Evolutionary conservation across 2,797 vertebrate species (phyloP).

Genomic region (Dipus sagitta): DNA sequence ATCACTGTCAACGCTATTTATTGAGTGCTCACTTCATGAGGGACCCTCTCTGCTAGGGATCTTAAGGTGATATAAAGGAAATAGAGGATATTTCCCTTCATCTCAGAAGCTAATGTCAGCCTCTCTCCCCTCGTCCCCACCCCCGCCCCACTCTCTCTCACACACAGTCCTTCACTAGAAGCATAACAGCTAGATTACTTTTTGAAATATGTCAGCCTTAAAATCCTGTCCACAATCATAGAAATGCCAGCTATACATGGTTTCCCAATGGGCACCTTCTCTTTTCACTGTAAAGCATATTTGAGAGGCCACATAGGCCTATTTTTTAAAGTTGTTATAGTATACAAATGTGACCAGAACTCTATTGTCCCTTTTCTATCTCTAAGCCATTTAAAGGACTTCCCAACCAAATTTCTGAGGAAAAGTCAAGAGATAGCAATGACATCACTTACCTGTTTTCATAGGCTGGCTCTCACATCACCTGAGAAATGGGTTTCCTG

Average conservation of each 20-base stretch:
- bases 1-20: slow-evolving; percentile 73
- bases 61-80: slow-evolving; percentile 62
- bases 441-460: background rate
- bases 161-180: background rate
- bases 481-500: background rate
- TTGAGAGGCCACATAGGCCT: background rate
- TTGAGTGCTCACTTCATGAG: slow-evolving; percentile 40
- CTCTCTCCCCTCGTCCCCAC: background rate
- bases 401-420: background rate
- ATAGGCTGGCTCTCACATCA: background rate
- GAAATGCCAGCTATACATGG: background rate
- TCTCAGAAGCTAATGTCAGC: slow-evolving; percentile 56
- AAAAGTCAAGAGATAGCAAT: background rate
- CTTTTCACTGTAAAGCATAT: background rate
- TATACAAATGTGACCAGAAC: background rate
- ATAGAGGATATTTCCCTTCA: slow-evolving; percentile 44
- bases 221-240: slow-evolving; percentile 19
- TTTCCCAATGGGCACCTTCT: background rate
- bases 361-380: background rate
- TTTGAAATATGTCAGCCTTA: slow-evolving; percentile 55
- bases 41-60: slow-evolving; percentile 39
- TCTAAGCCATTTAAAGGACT: slow-evolving; percentile 24
- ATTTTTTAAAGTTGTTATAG: background rate
- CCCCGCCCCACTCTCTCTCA: background rate
- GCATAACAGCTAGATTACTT: slow-evolving; percentile 36